Conservation (phyloP, 2,797 vertebrate species). For the Rhinatrema bivittatum region DNA sequence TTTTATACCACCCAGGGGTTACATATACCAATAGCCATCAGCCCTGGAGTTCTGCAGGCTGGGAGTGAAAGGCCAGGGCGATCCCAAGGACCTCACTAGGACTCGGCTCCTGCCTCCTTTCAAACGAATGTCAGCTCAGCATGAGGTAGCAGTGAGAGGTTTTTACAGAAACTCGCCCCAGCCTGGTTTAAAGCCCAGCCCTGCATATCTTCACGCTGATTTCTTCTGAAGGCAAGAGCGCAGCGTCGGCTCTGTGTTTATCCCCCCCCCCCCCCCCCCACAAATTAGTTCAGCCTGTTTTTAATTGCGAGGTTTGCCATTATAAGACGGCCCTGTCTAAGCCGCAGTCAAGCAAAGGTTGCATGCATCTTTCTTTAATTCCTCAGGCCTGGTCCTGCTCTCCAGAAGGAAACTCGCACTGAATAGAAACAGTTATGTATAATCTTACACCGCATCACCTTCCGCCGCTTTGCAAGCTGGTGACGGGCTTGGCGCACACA, state of each 20-base stretch:
- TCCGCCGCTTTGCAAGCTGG: too few relatives aligned
- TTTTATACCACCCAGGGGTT: too few relatives aligned
- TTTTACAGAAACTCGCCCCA: too few relatives aligned
- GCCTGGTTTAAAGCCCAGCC: not conserved
- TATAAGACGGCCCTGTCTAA: slow-evolving; percentile 26
- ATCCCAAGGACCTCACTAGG: too few relatives aligned
- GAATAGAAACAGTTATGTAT: not conserved
- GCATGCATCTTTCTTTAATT: not conserved
- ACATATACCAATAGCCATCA: too few relatives aligned
- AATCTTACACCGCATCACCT: not conserved
- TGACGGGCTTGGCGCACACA: too few relatives aligned
- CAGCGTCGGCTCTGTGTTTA: slow-evolving; percentile 33
- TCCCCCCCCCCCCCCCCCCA: slow-evolving; percentile 41
- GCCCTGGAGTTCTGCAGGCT: too few relatives aligned
- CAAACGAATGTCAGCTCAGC: too few relatives aligned
- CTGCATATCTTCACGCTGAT: slow-evolving; percentile 39
- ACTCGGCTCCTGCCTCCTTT: too few relatives aligned
- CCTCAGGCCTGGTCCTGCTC: not conserved
- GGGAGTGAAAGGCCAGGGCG: too few relatives aligned
- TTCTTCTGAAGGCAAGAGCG: slow-evolving; percentile 35
- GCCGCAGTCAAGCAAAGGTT: slow-evolving; percentile 32
- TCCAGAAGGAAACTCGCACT: not conserved
- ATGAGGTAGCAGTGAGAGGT: too few relatives aligned
- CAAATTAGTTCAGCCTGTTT: slow-evolving; percentile 34
- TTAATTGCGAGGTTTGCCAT: slow-evolving; percentile 37